phyloP scores from a whole-genome alignment of 1,140 invertebrate genomes.

The Tetramorium parvispinum region DNA sequence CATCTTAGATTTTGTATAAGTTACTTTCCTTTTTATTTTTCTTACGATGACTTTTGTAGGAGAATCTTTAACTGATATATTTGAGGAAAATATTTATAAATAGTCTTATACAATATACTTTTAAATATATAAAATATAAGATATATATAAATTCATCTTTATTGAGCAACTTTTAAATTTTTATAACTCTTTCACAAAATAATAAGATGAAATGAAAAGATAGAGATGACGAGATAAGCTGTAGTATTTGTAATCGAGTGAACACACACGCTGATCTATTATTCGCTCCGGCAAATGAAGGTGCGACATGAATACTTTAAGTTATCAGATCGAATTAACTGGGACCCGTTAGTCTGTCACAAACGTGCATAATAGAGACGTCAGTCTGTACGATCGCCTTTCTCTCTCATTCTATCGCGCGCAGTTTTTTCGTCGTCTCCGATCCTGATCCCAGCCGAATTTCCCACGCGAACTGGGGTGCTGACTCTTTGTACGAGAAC shows the following conservation, averaged over 20 bases:
- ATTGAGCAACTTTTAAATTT: not conserved
- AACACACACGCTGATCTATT: constrained; percentile 5
- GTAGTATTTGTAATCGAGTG: constrained; percentile 20
- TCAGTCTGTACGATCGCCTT: constrained; percentile 66
- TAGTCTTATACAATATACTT: too few species aligned
- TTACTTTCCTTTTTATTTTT: not conserved
- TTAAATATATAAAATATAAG: too few species aligned
- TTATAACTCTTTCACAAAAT: not conserved
- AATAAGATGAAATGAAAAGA: not conserved
- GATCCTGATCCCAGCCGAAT: constrained; percentile 57
- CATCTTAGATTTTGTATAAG: not conserved
- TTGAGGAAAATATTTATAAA: not conserved
- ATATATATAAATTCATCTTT: not conserved
- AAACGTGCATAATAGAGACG: constrained; percentile 74
- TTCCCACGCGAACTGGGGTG: constrained; percentile 77
- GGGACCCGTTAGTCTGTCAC: constrained; percentile 24
- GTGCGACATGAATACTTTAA: constrained; percentile 46
- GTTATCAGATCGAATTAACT: constrained; percentile 71
- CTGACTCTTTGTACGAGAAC: constrained; percentile 73
- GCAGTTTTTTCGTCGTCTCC: constrained; percentile 57
- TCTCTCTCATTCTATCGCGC: constrained; percentile 29
- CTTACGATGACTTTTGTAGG: not conserved
- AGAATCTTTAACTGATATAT: not conserved
- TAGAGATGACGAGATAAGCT: not conserved
- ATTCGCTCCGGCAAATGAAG: constrained; percentile 7